These are phyloP conservation scores for Heptranchias perlo DNA, from an alignment of 2,113 vertebrate genomes.

Conservation along the genomic window DNA sequence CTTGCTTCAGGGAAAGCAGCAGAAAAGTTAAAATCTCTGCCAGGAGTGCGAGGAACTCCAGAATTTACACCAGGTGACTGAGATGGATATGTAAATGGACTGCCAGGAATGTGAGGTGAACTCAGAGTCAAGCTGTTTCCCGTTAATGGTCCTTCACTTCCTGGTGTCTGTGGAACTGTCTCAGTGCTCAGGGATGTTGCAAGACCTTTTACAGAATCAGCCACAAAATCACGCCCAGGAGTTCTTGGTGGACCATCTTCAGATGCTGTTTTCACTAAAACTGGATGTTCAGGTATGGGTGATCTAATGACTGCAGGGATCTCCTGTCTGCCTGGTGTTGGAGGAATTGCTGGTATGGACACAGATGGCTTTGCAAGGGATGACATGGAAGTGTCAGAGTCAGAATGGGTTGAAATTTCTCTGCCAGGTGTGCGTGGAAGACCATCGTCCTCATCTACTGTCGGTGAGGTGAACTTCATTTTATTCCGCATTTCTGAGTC, in stretches of 20 bases:
- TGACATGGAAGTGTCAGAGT: constrained; percentile 51
- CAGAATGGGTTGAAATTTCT: constrained; percentile 52
- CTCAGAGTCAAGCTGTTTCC: constrained; percentile 76
- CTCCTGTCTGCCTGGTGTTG: constrained; percentile 55
- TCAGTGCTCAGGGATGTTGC: constrained; percentile 85
- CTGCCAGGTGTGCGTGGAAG: constrained; percentile 59
- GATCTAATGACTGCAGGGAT: constrained; percentile 50
- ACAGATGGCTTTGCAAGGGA: constrained; percentile 50
- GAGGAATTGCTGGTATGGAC: constrained; percentile 63
- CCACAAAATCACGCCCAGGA: constrained; percentile 76
- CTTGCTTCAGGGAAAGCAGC: constrained; percentile 83
- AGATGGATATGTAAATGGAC: constrained; percentile 89
- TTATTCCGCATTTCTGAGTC: constrained; percentile 56
- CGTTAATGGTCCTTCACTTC: constrained; percentile 76
- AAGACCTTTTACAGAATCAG: constrained; percentile 59
- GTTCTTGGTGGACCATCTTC: constrained; percentile 88
- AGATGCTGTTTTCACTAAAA: constrained; percentile 57
- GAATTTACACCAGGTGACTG: constrained; percentile 81
- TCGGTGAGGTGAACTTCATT: constrained; percentile 46
- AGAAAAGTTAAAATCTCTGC: constrained; percentile 86
- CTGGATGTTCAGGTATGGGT: constrained; percentile 45
- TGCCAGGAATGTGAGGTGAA: constrained; percentile 83
- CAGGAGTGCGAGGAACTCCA: constrained; percentile 87
- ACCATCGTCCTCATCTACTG: constrained; percentile 56
- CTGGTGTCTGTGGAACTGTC: constrained; percentile 75